Conservation (phyloP, 1,140 invertebrate genomes). For the Bombus breviceps region DNA sequence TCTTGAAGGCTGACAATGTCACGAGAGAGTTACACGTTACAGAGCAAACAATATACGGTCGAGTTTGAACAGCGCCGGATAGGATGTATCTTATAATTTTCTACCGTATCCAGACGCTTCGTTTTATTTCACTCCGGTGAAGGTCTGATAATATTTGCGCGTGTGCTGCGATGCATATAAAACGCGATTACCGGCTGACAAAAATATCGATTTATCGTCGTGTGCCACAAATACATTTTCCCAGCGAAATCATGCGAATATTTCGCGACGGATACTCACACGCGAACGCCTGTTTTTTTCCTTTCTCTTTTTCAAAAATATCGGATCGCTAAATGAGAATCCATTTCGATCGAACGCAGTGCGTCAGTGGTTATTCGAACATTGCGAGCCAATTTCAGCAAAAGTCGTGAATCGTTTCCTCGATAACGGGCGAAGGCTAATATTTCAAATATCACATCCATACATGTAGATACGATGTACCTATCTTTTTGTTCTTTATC, state of each 20-base stretch:
- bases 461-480: not conserved
- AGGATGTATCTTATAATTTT: not conserved
- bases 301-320: not conserved
- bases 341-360: not conserved
- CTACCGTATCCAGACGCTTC: not conserved
- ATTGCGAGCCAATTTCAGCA: not conserved
- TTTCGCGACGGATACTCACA: not conserved
- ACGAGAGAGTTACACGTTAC: not conserved
- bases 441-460: not conserved
- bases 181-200: not conserved
- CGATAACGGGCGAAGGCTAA: not conserved
- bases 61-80: not conserved
- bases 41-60: not conserved
- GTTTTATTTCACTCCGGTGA: not conserved
- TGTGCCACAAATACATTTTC: not conserved
- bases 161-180: not conserved
- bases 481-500: no score
- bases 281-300: not conserved
- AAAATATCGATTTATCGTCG: slow-evolving; percentile 23
- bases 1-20: slow-evolving; percentile 33
- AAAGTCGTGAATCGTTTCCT: not conserved
- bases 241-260: not conserved
- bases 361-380: not conserved
- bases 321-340: slow-evolving; percentile 1
- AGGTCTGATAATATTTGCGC: slow-evolving; percentile 6